Conservation (phyloP, 2,888 invertebrate genomes). For the Celastrina argiolus region DNA sequence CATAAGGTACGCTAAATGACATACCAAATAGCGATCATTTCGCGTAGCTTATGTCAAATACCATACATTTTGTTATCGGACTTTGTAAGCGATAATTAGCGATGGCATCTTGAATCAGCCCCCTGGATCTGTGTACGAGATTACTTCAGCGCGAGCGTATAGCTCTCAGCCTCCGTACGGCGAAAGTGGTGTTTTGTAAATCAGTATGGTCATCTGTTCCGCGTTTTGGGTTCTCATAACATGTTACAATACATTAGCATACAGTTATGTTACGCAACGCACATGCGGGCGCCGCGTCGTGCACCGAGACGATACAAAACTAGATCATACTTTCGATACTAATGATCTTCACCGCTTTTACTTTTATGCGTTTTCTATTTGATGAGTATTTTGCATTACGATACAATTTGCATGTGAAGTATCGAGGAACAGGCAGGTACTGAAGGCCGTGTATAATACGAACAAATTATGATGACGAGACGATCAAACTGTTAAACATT, state of each 20-base stretch:
- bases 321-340: slow-evolving; percentile 11
- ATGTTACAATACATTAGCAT: slow-evolving; percentile 1
- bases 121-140: too few relatives aligned
- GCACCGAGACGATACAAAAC: not conserved
- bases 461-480: not conserved
- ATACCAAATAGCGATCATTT: too few relatives aligned
- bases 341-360: not conserved
- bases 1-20: too few relatives aligned
- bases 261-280: not conserved
- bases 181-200: not conserved
- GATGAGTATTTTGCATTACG: not conserved
- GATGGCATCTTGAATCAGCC: too few relatives aligned
- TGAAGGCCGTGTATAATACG: not conserved
- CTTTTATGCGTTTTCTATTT: slow-evolving; percentile 8
- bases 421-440: too few relatives aligned
- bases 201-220: slow-evolving; percentile 5
- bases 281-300: slow-evolving; percentile 3
- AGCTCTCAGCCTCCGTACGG: not conserved
- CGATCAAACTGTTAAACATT: too few relatives aligned
- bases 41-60: too few relatives aligned
- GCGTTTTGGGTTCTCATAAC: slow-evolving; percentile 4
- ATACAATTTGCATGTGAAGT: not conserved
- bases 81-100: too few relatives aligned
- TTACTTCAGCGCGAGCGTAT: not conserved
- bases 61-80: too few relatives aligned